These are phyloP conservation scores for Sinopyrophorus schimmeli DNA, from an alignment of 2,888 invertebrate genomes.

Conservation along the genomic window DNA sequence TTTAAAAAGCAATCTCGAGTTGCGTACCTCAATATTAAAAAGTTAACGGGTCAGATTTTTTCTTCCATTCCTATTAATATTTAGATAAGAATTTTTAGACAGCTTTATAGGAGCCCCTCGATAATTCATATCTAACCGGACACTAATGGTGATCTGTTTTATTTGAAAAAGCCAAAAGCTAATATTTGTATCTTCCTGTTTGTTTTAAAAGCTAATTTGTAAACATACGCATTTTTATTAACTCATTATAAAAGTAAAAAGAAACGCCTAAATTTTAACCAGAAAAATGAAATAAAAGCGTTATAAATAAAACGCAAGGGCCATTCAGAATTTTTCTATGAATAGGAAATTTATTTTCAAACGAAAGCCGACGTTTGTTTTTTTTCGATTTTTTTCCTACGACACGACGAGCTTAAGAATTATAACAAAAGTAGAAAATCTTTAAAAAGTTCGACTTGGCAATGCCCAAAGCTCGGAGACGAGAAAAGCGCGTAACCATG, in stretches of 20 bases:
- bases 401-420: too few relatives aligned
- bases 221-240: conserved; percentile 48
- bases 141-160: conserved; percentile 43
- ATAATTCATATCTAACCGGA: conserved; percentile 44
- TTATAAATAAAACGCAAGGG: conserved; percentile 22
- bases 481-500: conserved; percentile 36
- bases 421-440: too few relatives aligned
- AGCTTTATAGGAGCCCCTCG: conserved; percentile 33
- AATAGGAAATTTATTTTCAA: neutral
- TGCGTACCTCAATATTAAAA: conserved; percentile 5
- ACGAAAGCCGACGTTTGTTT: neutral
- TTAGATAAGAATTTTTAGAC: conserved; percentile 30
- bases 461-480: too few relatives aligned
- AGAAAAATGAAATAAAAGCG: conserved; percentile 14
- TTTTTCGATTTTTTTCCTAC: neutral
- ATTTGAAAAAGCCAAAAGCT: conserved; percentile 43
- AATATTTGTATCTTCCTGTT: conserved; percentile 50
- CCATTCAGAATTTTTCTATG: conserved; percentile 13
- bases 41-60: conserved; percentile 25
- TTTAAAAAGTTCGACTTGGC: conserved; percentile 3
- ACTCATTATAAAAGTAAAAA: conserved; percentile 43
- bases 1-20: too few relatives aligned
- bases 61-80: conserved; percentile 30
- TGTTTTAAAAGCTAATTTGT: conserved; percentile 41
- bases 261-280: too few relatives aligned